Evolutionary conservation across 2,888 invertebrate species (phyloP).

Genomic region (Sisyra terminalis): DNA sequence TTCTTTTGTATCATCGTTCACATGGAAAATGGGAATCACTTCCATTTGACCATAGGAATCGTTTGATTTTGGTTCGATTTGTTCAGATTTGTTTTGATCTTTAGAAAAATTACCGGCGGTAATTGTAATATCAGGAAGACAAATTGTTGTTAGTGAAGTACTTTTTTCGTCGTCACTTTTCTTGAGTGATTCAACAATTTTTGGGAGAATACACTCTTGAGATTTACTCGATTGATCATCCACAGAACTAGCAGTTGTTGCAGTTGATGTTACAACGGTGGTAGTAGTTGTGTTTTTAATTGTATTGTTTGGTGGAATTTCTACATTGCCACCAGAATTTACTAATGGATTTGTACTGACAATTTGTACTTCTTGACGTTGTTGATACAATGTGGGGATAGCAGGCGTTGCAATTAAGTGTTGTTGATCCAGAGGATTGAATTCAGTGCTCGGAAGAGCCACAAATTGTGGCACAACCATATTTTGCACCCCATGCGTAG

Average conservation of each 20-base stretch:
- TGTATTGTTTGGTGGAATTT: too few relatives aligned
- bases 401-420: neutral
- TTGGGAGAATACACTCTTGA: neutral
- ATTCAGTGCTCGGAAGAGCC: constrained; percentile 26
- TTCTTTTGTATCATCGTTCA: neutral
- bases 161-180: too few relatives aligned
- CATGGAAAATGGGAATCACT: constrained; percentile 2
- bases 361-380: too few relatives aligned
- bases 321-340: too few relatives aligned
- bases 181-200: too few relatives aligned
- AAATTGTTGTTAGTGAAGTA: neutral
- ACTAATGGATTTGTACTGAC: too few relatives aligned
- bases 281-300: neutral
- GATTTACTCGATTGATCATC: neutral
- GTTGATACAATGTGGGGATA: neutral
- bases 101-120: neutral
- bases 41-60: neutral
- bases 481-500: constrained; percentile 25
- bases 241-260: neutral
- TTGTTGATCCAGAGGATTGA: neutral
- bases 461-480: constrained; percentile 35
- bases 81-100: neutral
- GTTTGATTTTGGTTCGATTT: neutral
- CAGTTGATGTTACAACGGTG: neutral
- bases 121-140: neutral